These are phyloP conservation scores for Cervus canadensis DNA, from an alignment of 2,113 vertebrate genomes.

Conservation along the genomic window DNA sequence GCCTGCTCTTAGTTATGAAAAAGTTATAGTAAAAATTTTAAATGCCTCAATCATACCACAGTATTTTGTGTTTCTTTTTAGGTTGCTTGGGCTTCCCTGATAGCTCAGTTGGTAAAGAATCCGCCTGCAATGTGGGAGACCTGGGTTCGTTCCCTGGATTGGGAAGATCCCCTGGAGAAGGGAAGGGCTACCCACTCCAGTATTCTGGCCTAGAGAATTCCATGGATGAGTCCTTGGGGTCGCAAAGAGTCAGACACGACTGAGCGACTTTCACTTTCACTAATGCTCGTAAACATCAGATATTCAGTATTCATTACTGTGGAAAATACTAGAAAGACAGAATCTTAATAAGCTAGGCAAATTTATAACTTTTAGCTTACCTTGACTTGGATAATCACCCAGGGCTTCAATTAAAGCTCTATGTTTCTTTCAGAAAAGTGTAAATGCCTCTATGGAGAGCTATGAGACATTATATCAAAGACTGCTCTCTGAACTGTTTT, in stretches of 20 bases:
- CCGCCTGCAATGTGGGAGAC: background rate
- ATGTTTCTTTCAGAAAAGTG: constrained; percentile 16
- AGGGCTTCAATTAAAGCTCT: background rate
- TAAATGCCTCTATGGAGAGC: background rate
- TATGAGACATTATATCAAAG: background rate
- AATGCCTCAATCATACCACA: background rate
- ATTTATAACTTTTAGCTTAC: background rate
- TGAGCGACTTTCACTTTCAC: background rate
- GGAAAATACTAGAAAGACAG: background rate
- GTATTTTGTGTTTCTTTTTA: background rate
- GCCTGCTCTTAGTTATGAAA: background rate
- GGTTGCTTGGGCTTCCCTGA: background rate
- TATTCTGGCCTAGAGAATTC: background rate
- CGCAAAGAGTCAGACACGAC: background rate
- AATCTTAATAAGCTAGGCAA: background rate
- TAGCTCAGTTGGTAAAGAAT: background rate
- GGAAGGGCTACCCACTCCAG: background rate
- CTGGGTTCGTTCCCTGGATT: background rate
- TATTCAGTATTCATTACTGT: background rate
- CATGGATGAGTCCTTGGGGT: background rate
- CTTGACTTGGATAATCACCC: background rate
- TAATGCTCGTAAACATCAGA: background rate
- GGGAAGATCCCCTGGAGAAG: background rate
- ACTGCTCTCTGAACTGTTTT: background rate
- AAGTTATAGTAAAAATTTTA: background rate